Conservation (phyloP, 2,888 invertebrate species). For the Dolichopus griseipennis region DNA sequence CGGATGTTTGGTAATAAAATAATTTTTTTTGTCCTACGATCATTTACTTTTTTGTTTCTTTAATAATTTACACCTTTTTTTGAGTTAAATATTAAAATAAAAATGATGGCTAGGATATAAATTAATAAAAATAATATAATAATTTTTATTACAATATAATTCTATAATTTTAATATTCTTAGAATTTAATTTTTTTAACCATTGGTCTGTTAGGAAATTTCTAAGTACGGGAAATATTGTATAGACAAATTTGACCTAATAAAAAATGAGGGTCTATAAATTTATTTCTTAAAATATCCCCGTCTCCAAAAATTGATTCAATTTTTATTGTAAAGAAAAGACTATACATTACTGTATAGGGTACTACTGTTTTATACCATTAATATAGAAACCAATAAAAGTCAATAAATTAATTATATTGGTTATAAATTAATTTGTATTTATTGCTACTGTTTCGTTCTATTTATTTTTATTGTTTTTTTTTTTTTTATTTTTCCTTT, state of each 20-base stretch:
- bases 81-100: neutral
- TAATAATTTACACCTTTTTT: neutral
- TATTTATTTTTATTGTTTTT: no score
- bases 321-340: neutral
- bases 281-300: neutral
- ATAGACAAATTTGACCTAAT: neutral
- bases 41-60: no score
- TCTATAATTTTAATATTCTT: no score
- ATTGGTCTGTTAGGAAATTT: no score
- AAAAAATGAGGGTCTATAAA: neutral
- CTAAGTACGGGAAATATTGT: neutral
- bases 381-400: neutral
- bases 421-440: slow-evolving; percentile 4
- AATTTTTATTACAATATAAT: no score
- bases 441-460: neutral
- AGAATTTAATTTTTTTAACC: no score
- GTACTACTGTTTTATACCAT: no score
- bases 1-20: slow-evolving; percentile 6
- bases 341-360: no score
- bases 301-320: neutral
- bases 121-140: no score
- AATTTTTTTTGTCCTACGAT: neutral
- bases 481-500: neutral
- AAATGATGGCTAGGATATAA: no score
- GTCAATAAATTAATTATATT: slow-evolving; percentile 6